Percentiles rank a stretch among this genome's conserved stretches.
These are phyloP conservation scores for Empidonax alnorum DNA, from an alignment of 2,113 vertebrate genomes.

Conservation along the genomic window DNA sequence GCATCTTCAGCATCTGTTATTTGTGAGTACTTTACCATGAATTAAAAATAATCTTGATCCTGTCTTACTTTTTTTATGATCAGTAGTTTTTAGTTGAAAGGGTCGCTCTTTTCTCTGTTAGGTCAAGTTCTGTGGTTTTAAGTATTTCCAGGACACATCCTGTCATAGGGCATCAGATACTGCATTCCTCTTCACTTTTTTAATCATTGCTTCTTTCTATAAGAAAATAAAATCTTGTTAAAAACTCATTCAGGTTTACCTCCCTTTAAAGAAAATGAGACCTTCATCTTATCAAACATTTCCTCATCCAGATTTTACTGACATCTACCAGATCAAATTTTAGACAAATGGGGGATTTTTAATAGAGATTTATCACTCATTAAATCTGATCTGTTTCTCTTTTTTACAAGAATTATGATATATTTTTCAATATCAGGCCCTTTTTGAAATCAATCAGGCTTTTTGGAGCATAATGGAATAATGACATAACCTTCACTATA, in stretches of 20 bases:
- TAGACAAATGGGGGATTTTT: neutral
- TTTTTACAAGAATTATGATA: neutral
- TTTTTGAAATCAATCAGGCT: neutral
- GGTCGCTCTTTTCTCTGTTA: neutral
- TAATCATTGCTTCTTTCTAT: neutral
- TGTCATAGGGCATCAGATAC: neutral
- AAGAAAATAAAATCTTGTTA: neutral
- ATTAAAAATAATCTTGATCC: neutral
- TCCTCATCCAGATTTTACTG: neutral
- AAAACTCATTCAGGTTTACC: neutral
- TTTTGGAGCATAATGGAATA: conserved; percentile 9
- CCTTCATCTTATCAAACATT: neutral
- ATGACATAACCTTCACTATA: neutral
- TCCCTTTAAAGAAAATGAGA: neutral
- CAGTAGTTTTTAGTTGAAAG: neutral
- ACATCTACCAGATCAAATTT: neutral
- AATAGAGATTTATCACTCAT: neutral
- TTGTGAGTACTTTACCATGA: neutral
- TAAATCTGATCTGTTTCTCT: neutral
- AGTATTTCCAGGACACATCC: neutral
- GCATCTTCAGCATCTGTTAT: neutral
- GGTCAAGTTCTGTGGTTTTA: neutral
- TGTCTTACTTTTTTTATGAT: neutral
- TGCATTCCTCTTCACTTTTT: neutral
- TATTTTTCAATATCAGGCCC: neutral